Conservation (phyloP, 2,888 invertebrate species). For the Celastrina argiolus region DNA sequence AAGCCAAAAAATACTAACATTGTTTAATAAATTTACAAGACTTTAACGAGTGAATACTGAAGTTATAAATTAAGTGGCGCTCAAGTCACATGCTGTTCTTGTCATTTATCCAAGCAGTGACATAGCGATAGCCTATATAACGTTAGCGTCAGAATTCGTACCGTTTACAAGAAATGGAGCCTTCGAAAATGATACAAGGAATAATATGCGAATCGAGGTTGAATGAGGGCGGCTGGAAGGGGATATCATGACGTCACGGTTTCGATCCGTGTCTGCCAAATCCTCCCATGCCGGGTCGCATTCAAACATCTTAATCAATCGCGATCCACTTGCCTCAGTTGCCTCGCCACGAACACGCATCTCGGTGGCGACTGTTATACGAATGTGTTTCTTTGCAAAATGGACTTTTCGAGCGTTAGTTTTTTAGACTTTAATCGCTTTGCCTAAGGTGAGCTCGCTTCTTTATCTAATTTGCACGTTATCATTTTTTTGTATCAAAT, state of each 20-base stretch:
- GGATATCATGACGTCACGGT: constrained; percentile 62
- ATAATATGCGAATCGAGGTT: constrained; percentile 22
- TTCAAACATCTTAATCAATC: constrained; percentile 55
- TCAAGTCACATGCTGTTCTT: too few species aligned
- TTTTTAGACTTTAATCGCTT: constrained; percentile 39
- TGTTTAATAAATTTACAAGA: too few species aligned
- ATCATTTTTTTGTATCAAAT: background rate
- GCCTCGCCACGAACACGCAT: constrained; percentile 25
- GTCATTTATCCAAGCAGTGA: too few species aligned
- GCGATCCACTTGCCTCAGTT: constrained; percentile 45
- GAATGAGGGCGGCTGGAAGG: constrained; percentile 58
- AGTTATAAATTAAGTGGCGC: too few species aligned
- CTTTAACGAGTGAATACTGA: too few species aligned
- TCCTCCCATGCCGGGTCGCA: constrained; percentile 43
- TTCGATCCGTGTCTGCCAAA: constrained; percentile 62
- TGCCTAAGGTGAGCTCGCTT: background rate
- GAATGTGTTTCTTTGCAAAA: constrained; percentile 15
- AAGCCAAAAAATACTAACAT: too few species aligned
- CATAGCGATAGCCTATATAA: too few species aligned
- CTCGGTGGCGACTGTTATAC: constrained; percentile 20
- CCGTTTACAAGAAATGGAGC: constrained; percentile 12
- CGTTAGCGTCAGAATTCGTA: too few species aligned
- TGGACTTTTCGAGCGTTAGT: constrained; percentile 23
- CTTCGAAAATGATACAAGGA: constrained; percentile 5
- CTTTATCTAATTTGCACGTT: background rate